Percentiles rank a stretch among this genome's conserved stretches.
These are phyloP conservation scores for cattle (Bos taurus) DNA, from an alignment of 2,113 vertebrate genomes.

Conservation along the genomic window ARS-UCD2.0 NC_037328.1:122691001-122691500, in stretches of 20 bases:
- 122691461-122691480: background rate
- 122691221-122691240: background rate
- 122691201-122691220: background rate
- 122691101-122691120: background rate
- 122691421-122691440: background rate
- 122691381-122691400: background rate
- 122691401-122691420: background rate
- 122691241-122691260: background rate
- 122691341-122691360: background rate
- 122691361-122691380: background rate
- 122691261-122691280: background rate
- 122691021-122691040: too few species aligned
- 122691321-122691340: background rate
- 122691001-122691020: too few species aligned
- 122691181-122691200: background rate
- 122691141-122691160: background rate
- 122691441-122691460: background rate
- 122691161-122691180: background rate
- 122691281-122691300: background rate
- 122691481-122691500: background rate
- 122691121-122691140: background rate
- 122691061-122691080: background rate
- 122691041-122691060: background rate
- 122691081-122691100: background rate
- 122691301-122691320: background rate